Evolutionary conservation across 2,888 invertebrate species (phyloP), one percentile per base, ranked within the genome.

Genomic region (Aromia moschata): DNA sequence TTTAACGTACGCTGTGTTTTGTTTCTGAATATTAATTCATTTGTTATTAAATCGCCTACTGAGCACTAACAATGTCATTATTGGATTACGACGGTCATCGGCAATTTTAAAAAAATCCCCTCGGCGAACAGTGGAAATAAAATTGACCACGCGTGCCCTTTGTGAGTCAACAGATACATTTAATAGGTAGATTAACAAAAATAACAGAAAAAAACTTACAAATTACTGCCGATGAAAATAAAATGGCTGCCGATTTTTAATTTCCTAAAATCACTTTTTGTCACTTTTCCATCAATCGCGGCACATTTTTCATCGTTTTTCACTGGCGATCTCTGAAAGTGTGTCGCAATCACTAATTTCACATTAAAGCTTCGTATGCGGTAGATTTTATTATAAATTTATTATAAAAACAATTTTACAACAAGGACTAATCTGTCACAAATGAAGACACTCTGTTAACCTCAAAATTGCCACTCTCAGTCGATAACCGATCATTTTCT

Each of bases 121-220:
- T 25, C 7, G 25, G 25, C 9, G n/a, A 31, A 1, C 9, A n/a
- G 1, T 45, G 1, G 15, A 16, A 7, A n/a, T 7, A 43, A 20
- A 12, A 4, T 1, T n/a, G 18, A 25, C 1, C 1, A 7, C 17
- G 9, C 20, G 4, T 43, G 43, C 12, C 14, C 1, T 7, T 20
- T 43, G 18, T 2, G 43, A 14, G 11, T 5, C n/a, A 18, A 11
- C 3, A 25, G 25, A 4, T 43, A 25, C 25, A 43, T 33, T 11
- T 33, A 10, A 10, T 33, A 7, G 11, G 33, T 33, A 18, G 18
- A n/a, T 40, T 44, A 20, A 55, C 40, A 37, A 57, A 59, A 18
- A 56, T 58, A 56, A 56, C 17, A 47, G 15, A 2, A 31, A 63
- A 69, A 71, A 71, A 71, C 70, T 71, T 70, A 71, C 70, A 68